Base-by-base conservation (phyloP, 35 echinoderm and acorn worm species). In the Eucidaris tribuloides region DNA sequence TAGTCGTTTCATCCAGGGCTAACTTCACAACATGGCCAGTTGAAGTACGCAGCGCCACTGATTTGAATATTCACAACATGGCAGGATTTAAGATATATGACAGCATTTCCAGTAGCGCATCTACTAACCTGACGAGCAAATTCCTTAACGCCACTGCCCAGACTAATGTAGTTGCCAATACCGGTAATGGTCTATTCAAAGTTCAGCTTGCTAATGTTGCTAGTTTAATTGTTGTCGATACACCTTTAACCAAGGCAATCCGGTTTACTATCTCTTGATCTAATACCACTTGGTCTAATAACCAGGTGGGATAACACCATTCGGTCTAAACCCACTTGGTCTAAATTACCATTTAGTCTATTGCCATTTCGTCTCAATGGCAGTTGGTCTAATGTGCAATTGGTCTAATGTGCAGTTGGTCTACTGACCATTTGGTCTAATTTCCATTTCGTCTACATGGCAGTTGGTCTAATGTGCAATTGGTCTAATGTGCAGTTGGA, bases 31-130 rank as follows among this genome's bases (percentile, higher is more conserved):
- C 80, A 34, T 44, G 39, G 31, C 68, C 82, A 25, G 41, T 61
- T 32, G 84, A 77, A 39, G 37, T 82, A 17, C 22, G 46, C 35
- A 24, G 81, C 63, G 54, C 18, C 27, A 45, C 80, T 24, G 78
- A 39, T 43, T 45, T 91, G 19, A 52, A 85, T 15, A 46, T 87
- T 9, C 65, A 58, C 37, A 92, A 87, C 79, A 65, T 86, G 32
- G 65, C 60, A 28, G 78, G 90, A 24, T 70, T 92, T 50, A 72
- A 80, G 35, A 79, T 27, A n/a, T 82, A 81, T 76, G 83, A 87
- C 30, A 33, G 31, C 42, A 72, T 88, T 27, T 79, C 28, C 33
- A 61, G 66, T 29, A 86, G 82, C 48, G 36, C 65, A 14, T 89
- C 78, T 41, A 18, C 60, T 13, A 43, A 49, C 30, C 25, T 86